These are phyloP conservation scores for Lingula anatina DNA, from an alignment of 2,888 invertebrate genomes.

Conservation along the genomic window DNA sequence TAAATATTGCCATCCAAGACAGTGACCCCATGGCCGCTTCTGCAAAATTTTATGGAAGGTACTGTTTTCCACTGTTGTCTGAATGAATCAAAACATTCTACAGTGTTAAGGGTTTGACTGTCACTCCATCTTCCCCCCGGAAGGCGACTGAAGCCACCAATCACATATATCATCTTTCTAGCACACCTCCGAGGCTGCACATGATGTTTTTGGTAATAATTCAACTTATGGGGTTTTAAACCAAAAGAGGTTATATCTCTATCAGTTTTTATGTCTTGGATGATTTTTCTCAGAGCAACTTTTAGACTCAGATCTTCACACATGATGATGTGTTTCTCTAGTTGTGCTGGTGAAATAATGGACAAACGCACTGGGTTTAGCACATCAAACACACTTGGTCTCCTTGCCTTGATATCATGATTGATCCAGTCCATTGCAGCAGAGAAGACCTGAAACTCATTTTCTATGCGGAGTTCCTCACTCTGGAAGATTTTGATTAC, in stretches of 20 bases:
- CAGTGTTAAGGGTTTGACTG: constrained; percentile 66
- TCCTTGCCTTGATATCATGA: constrained; percentile 70
- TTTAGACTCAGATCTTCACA: constrained; percentile 77
- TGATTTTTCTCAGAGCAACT: constrained; percentile 61
- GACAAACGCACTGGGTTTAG: constrained; percentile 76
- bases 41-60: constrained; percentile 71
- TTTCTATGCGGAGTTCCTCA: constrained; percentile 81
- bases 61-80: constrained; percentile 32
- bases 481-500: constrained; percentile 74
- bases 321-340: constrained; percentile 72
- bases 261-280: constrained; percentile 26
- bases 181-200: constrained; percentile 74
- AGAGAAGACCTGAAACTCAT: constrained; percentile 66
- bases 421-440: constrained; percentile 84
- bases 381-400: constrained; percentile 81
- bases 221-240: constrained; percentile 7
- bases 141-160: constrained; percentile 84
- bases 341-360: constrained; percentile 71
- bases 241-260: constrained; percentile 15
- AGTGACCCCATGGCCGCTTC: constrained; percentile 83
- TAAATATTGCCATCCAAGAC: constrained; percentile 79
- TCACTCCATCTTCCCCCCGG: constrained; percentile 73
- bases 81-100: constrained; percentile 65
- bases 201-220: constrained; percentile 3
- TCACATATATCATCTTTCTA: constrained; percentile 79